phyloP scores from a whole-genome alignment of 2,797 vertebrate genomes.

The Gephyroberyx darwinii region DNA sequence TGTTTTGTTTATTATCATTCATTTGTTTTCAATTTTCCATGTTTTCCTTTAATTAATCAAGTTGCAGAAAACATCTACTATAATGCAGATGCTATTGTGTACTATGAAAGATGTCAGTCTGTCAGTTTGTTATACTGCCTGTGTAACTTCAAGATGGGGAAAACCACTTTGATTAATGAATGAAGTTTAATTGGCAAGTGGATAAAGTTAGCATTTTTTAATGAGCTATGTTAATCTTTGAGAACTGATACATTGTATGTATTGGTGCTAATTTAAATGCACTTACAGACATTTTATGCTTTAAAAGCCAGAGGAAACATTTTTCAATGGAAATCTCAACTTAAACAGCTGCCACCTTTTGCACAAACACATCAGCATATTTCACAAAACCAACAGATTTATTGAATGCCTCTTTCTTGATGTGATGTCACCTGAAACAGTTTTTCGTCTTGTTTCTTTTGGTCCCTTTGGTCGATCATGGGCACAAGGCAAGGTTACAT shows the following conservation, averaged over 20 bases:
- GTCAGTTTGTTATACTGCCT: slow-evolving; percentile 27
- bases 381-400: slow-evolving; percentile 11
- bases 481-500: neutral
- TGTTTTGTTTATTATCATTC: slow-evolving; percentile 20
- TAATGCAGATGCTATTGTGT: neutral
- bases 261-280: slow-evolving; percentile 41
- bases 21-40: slow-evolving; percentile 18
- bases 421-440: neutral
- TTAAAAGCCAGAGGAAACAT: neutral
- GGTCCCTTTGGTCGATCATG: neutral
- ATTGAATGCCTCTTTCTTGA: neutral
- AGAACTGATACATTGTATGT: slow-evolving; percentile 6
- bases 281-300: slow-evolving; percentile 13
- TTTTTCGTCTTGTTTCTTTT: neutral
- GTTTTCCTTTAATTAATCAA: slow-evolving; percentile 29
- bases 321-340: neutral
- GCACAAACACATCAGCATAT: slow-evolving; percentile 10
- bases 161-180: slow-evolving; percentile 50
- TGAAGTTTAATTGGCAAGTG: neutral
- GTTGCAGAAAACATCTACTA: slow-evolving; percentile 11
- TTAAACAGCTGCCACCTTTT: slow-evolving; percentile 9
- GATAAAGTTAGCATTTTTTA: slow-evolving; percentile 10
- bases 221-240: slow-evolving; percentile 3
- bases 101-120: slow-evolving; percentile 12
- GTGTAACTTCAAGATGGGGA: slow-evolving; percentile 28